Conservation (phyloP, 1,140 invertebrate genomes). For the Atta texana region DNA sequence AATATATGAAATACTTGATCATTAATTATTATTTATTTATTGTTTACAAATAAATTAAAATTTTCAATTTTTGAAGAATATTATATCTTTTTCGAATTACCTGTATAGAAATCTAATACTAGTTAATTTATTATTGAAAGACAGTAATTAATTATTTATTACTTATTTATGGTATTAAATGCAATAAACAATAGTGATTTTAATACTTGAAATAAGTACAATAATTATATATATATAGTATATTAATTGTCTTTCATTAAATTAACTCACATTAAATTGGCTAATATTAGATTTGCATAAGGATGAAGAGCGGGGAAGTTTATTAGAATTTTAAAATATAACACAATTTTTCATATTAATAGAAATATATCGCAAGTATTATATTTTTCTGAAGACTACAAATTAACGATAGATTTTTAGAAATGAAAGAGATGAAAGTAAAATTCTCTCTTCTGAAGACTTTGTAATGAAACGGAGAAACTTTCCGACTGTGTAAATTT, state of each 20-base stretch:
- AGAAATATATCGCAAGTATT: background rate
- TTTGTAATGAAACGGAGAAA: background rate
- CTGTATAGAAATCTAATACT: no score
- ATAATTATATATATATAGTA: no score
- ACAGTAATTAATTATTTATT: no score
- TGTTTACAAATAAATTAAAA: conserved; percentile 21
- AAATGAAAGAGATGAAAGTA: background rate
- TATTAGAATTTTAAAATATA: background rate
- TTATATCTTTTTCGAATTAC: background rate
- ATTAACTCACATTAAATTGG: no score
- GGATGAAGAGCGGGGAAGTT: no score
- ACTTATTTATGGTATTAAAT: no score
- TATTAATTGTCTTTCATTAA: no score
- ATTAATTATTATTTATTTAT: conserved; percentile 5
- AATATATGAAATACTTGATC: background rate
- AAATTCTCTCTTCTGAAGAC: background rate
- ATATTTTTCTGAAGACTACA: background rate
- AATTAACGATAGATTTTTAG: background rate
- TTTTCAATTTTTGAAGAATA: background rate
- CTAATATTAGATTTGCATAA: no score
- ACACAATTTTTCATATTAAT: background rate
- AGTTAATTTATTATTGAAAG: no score
- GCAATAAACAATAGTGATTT: no score
- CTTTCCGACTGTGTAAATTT: background rate
- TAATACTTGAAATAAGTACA: no score